These are phyloP conservation scores for Andrena haemorrhoa DNA, from an alignment of 2,888 invertebrate species.

Conservation along the genomic window DNA sequence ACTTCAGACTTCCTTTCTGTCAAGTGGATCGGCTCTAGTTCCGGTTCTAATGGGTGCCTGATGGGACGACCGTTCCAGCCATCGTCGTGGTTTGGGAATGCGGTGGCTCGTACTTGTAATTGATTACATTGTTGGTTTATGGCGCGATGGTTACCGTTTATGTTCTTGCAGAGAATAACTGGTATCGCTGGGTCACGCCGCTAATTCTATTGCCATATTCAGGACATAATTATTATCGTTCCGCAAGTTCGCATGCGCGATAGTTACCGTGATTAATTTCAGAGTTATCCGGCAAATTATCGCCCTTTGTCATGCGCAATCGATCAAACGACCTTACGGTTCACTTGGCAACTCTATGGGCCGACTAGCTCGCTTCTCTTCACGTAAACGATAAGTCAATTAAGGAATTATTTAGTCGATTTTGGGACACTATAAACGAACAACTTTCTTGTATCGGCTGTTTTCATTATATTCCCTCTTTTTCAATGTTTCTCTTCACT, in stretches of 20 bases:
- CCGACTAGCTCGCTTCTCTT: background rate
- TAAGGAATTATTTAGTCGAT: background rate
- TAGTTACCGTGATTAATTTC: constrained; percentile 62
- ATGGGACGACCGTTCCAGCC: background rate
- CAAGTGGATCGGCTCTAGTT: too few species aligned
- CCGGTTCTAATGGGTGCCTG: background rate
- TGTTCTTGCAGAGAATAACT: constrained; percentile 8
- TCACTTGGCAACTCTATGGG: constrained; percentile 10
- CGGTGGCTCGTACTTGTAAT: background rate
- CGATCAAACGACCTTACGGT: constrained; percentile 56
- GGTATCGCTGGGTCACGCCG: constrained; percentile 35
- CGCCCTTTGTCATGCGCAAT: constrained; percentile 60
- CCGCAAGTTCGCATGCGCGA: constrained; percentile 49
- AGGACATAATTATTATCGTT: constrained; percentile 54
- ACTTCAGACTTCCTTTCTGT: too few species aligned
- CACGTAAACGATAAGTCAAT: constrained; percentile 9
- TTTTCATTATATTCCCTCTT: too few species aligned
- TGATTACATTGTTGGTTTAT: background rate
- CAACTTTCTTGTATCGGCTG: background rate
- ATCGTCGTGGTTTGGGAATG: background rate
- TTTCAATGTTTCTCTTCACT: too few species aligned
- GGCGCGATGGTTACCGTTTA: background rate
- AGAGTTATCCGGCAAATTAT: constrained; percentile 66
- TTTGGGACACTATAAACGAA: background rate
- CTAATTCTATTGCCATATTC: constrained; percentile 62